phyloP scores from a whole-genome alignment of 2,888 invertebrate species.

The Drepana falcataria region DNA sequence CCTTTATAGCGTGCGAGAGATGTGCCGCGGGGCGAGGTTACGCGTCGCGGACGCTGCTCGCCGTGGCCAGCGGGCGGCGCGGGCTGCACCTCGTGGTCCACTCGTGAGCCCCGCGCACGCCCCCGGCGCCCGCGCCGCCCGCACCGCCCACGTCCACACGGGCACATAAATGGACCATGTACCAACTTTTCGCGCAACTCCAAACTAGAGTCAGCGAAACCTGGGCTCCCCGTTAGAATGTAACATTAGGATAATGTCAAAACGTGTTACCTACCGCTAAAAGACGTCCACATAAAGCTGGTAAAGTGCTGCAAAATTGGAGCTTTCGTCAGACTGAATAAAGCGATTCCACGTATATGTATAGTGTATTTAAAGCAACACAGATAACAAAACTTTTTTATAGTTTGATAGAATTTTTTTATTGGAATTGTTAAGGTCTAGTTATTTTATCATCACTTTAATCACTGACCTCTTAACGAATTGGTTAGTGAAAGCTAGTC shows the following conservation, averaged over 20 bases:
- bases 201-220: not conserved
- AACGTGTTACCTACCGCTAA: not conserved
- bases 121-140: conserved; percentile 25
- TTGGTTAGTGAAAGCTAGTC: conserved; percentile 46
- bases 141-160: conserved; percentile 25
- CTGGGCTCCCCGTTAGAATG: not conserved
- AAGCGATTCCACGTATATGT: not conserved
- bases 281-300: not conserved
- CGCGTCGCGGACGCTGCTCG: conserved; percentile 38
- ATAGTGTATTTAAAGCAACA: not conserved
- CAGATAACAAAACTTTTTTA: not conserved
- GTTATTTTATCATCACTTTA: not conserved
- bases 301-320: not conserved
- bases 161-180: conserved; percentile 4
- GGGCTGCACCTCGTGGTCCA: conserved; percentile 44
- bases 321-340: not conserved
- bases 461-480: conserved; percentile 7
- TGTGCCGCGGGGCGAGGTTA: conserved; percentile 36
- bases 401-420: not conserved
- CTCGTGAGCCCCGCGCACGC: conserved; percentile 32
- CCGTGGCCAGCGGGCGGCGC: conserved; percentile 30
- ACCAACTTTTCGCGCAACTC: conserved; percentile 8
- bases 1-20: conserved; percentile 82
- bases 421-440: too few relatives aligned
- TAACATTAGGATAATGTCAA: not conserved